Base-by-base conservation (phyloP, 2,888 invertebrate species). In the Lottia scabra region DNA sequence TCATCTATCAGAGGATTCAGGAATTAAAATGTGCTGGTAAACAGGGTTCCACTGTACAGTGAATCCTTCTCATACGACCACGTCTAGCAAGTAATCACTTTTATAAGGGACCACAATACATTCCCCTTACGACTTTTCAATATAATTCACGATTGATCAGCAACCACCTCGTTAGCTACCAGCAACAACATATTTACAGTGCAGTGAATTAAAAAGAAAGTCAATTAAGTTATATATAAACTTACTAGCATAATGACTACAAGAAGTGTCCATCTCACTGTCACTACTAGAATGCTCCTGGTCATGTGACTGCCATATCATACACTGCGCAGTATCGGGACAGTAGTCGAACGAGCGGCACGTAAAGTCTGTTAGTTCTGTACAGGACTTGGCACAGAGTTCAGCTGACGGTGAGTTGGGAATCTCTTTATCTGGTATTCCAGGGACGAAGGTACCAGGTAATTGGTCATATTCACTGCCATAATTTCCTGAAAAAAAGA, bases 281-380 rank as follows among this genome's bases (percentile, higher is more conserved):
- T 23, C 23, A 23, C 23, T 56, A 56, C 56, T 56, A 12, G 56
- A 19, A 4, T 56, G 56, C 4, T 56, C 19, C 23, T 56, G 56
- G 13, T 56, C 56, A 19, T 56, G 56, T 19, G 56, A 23, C 23
- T 23, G 19, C 56, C 56, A 56, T 10, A 23, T 56, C 56, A 56
- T 19, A 56, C 56, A 56, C 56, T 56, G 56, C 10, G 19, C 19
- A 23, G 56, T 56, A 19, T 56, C 62, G 16, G 68, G 68, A 63
- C 68, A 69, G 16, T 44, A 69, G 26, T 69, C 63, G 63, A 69
- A 69, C 5, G 68, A 43, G 19, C 38, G 62, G n/a, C 68, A 69
- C 6, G 63, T 38, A 26, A 63, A 69, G 19, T 63, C 63, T 15
- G 63, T 43, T 26, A 27, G 19, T 15, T 23, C 46, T 16, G 38